Base-by-base conservation (phyloP, 2,888 invertebrate species). In the Calliscelio sp. region DNA sequence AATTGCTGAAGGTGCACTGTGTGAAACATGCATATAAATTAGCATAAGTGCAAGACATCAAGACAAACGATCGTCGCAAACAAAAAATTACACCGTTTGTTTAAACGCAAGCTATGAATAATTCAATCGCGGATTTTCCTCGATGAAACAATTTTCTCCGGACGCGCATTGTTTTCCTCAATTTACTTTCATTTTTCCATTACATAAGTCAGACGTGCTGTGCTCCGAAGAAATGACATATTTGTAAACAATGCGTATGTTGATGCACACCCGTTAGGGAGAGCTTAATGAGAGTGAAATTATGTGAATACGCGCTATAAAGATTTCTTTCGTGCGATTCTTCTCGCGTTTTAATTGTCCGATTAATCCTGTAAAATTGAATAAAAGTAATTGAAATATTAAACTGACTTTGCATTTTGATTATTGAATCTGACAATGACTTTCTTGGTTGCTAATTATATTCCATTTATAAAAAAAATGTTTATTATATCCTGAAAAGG, bases 211-310 rank as follows among this genome's bases (percentile, higher is more conserved):
- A 59, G 25, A 61, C 25, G 41, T 46, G 41, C 8, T 10, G 10
- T 28, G 35, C 25, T 35, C 24, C 28, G 61, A 18, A 66, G 66
- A 66, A 78, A 55, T 71, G 82, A 82, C 82, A 82, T 82, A 82
- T 82, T 82, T 78, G 82, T 82, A 82, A 73, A 82, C 82, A 82
- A 82, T 82, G 77, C 73, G 70, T 66, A 49, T 35, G 41, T 16
- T 55, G 63, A 75, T 74, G 46, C 32, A 35, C 22, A 32, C 57
- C 74, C n/a, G 55, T 46, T 65, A 38, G 55, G 57, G 65, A 66
- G 57, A 65, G 44, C 20, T 32, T 66, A 77, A 82, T 65, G 81
- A 81, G 81, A 81, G 81, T 81, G 75, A 81, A 81, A 81, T 55
- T 55, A 70, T 70, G 80, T 63, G 63, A 61, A 70, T 44, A 38